These are phyloP conservation scores for Lemur catta DNA, from an alignment of 2,797 vertebrate genomes.

Conservation along the genomic window DNA sequence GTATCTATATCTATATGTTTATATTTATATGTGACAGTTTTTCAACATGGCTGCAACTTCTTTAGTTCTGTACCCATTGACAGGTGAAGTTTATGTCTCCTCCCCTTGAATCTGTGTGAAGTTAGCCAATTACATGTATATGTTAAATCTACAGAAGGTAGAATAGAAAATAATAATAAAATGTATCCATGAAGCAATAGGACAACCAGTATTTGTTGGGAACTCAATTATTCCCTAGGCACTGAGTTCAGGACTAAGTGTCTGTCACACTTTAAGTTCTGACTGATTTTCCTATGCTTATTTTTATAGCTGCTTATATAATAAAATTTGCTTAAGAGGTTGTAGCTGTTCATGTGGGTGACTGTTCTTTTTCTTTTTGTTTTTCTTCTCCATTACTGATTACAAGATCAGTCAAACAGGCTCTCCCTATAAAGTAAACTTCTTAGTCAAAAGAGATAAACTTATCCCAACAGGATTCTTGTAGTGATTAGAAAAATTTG, in stretches of 20 bases:
- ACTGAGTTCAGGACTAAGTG: background rate
- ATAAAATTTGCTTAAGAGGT: background rate
- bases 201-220: background rate
- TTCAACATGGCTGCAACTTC: background rate
- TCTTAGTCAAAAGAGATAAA: slow-evolving; percentile 9
- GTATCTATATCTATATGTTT: background rate
- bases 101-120: background rate
- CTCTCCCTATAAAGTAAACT: background rate
- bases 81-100: background rate
- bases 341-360: background rate
- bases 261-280: background rate
- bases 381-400: background rate
- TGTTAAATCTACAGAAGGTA: background rate
- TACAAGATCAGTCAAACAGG: background rate
- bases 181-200: background rate
- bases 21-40: background rate
- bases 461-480: background rate
- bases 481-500: background rate
- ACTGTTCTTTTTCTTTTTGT: background rate
- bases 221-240: background rate
- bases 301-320: background rate
- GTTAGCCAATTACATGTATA: background rate
- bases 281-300: background rate
- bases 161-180: background rate
- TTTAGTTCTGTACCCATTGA: background rate